These are phyloP conservation scores for Rambutsinella grinnellia DNA, from an alignment of 2,888 invertebrate genomes.

Conservation along the genomic window DNA sequence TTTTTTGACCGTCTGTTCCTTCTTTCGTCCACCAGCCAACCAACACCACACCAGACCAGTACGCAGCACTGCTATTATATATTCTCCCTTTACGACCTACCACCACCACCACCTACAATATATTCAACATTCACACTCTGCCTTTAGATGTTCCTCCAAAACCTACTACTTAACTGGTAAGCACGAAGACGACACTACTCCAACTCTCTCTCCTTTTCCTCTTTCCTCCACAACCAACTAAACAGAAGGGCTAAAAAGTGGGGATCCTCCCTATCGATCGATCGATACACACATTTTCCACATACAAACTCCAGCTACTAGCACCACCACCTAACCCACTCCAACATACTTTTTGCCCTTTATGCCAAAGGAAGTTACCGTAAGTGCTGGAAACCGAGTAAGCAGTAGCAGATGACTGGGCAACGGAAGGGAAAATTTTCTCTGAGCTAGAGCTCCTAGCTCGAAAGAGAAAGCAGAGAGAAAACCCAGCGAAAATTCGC, in stretches of 20 bases:
- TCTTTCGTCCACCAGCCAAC: slow-evolving; percentile 21
- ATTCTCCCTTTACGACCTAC: neutral
- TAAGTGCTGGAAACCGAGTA: slow-evolving; percentile 49
- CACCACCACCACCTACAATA: slow-evolving; percentile 12
- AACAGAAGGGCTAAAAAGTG: slow-evolving; percentile 58
- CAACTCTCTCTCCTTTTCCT: slow-evolving; percentile 30
- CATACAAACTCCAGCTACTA: slow-evolving; percentile 7
- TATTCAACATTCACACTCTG: slow-evolving; percentile 16
- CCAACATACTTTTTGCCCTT: slow-evolving; percentile 30
- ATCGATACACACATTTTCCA: slow-evolving; percentile 48
- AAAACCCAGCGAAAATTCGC: slow-evolving; percentile 33
- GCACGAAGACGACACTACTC: slow-evolving; percentile 48
- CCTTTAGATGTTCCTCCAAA: slow-evolving; percentile 6
- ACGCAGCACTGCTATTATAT: slow-evolving; percentile 6
- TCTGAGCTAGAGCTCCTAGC: no score
- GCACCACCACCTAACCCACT: slow-evolving; percentile 4
- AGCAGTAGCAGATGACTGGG: slow-evolving; percentile 53
- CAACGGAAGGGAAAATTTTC: slow-evolving; percentile 15
- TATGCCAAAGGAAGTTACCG: slow-evolving; percentile 26
- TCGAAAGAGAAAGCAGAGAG: slow-evolving; percentile 19
- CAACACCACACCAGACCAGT: neutral
- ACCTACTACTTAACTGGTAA: slow-evolving; percentile 34
- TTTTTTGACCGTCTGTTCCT: slow-evolving; percentile 55
- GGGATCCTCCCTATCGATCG: slow-evolving; percentile 66
- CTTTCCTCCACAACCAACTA: slow-evolving; percentile 30